Evolutionary conservation across 1,140 invertebrate species (phyloP).

Genomic region (Thalassaphorura encarpata): DNA sequence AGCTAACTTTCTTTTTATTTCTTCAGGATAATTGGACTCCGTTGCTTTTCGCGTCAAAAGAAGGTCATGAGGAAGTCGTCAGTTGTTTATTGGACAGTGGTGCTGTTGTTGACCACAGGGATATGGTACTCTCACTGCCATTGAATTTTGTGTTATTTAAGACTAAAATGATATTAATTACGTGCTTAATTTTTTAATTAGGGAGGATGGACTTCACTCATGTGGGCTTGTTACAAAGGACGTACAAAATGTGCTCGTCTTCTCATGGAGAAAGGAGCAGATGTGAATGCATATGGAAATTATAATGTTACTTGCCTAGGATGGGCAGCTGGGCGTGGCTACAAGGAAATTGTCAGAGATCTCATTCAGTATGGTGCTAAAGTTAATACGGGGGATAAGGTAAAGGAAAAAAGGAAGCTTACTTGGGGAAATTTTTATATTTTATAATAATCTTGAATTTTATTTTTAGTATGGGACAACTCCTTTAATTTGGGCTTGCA

Average conservation of each 20-base stretch:
- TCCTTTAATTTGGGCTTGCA: constrained; percentile 85
- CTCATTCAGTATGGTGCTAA: constrained; percentile 77
- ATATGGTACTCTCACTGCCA: constrained; percentile 56
- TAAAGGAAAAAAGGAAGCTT: too few species aligned
- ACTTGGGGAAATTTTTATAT: too few species aligned
- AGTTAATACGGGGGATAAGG: constrained; percentile 83
- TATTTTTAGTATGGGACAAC: constrained; percentile 78
- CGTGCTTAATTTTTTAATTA: constrained; percentile 38
- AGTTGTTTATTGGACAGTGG: constrained; percentile 74
- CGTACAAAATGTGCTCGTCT: constrained; percentile 60
- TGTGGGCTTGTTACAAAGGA: constrained; percentile 78
- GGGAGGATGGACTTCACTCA: constrained; percentile 92
- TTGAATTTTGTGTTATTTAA: background rate
- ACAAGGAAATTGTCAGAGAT: constrained; percentile 69
- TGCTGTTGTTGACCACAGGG: constrained; percentile 77
- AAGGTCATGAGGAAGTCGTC: constrained; percentile 73
- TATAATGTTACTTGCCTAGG: constrained; percentile 87
- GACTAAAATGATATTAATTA: background rate
- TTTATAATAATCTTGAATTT: too few species aligned
- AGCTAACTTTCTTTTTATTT: constrained; percentile 31
- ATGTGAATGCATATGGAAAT: constrained; percentile 91
- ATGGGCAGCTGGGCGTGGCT: constrained; percentile 87
- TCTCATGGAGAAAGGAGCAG: constrained; percentile 77
- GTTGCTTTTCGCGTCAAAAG: constrained; percentile 77
- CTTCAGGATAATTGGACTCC: constrained; percentile 87